phyloP scores from a whole-genome alignment of 1,140 invertebrate species.

The Drosophila jambulina region DNA sequence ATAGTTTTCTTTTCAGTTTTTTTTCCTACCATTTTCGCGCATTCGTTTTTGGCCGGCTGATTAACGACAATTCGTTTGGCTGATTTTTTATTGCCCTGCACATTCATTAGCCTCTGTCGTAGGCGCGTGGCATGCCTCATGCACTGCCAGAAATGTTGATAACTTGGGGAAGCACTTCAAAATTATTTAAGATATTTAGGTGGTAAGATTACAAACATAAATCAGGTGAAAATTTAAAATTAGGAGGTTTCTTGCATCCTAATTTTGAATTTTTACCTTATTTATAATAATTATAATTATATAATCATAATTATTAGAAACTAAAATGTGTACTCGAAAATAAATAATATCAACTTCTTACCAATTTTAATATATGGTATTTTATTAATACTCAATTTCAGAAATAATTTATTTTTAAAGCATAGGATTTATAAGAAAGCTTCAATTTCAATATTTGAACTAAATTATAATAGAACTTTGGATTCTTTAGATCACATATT shows the following conservation, averaged over 20 bases:
- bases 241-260: no score
- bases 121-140: conserved; percentile 69
- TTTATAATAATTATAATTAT: no score
- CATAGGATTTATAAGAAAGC: background rate
- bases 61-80: conserved; percentile 83
- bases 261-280: no score
- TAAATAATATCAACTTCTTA: background rate
- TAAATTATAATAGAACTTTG: background rate
- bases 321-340: background rate
- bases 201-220: background rate
- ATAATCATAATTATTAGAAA: no score
- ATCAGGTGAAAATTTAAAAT: accelerated
- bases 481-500: background rate
- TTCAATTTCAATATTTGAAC: background rate
- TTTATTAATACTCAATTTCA: background rate
- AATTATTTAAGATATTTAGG: background rate
- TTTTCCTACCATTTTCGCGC: conserved; percentile 8
- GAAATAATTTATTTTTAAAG: background rate
- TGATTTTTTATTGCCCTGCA: conserved; percentile 79
- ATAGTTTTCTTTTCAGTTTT: conserved; percentile 6
- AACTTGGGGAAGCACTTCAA: no score
- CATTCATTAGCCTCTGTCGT: conserved; percentile 79
- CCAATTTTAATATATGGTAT: background rate
- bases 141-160: background rate
- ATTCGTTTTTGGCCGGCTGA: conserved; percentile 60